These are phyloP conservation scores for Malthinus flaveolus DNA, from an alignment of 2,888 invertebrate genomes.

Conservation along the genomic window DNA sequence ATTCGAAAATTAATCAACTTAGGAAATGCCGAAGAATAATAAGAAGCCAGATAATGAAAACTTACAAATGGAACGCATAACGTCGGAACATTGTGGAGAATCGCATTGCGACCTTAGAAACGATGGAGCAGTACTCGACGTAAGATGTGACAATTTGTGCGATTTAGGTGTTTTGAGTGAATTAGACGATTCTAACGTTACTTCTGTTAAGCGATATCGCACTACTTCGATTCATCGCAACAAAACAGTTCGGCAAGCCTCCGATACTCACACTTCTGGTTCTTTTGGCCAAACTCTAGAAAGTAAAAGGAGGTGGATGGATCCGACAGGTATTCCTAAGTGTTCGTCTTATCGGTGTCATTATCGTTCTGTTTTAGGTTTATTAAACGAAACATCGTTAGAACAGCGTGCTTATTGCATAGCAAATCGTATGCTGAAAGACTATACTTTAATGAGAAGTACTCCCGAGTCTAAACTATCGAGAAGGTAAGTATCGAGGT, in stretches of 20 bases:
- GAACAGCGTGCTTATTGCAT: constrained; percentile 63
- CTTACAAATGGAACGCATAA: no score
- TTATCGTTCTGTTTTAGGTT: constrained; percentile 3
- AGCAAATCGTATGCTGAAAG: constrained; percentile 67
- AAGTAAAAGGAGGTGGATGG: constrained; percentile 30
- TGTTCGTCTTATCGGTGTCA: not conserved
- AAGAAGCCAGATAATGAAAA: no score
- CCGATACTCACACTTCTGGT: constrained; percentile 3
- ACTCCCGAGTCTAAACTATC: constrained; percentile 64
- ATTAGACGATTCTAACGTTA: not conserved
- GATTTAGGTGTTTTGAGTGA: not conserved
- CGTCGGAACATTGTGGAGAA: no score
- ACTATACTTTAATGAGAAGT: constrained; percentile 67
- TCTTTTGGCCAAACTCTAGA: constrained; percentile 27
- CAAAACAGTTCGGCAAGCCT: constrained; percentile 9
- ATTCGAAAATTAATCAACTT: no score
- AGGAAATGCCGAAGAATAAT: no score
- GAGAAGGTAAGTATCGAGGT: no score
- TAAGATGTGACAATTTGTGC: no score
- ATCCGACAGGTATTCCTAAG: constrained; percentile 21
- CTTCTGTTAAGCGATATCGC: constrained; percentile 12
- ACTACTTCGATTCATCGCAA: constrained; percentile 35
- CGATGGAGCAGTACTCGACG: no score
- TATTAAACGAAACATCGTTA: constrained; percentile 9
- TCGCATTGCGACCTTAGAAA: no score